Percentiles rank a stretch among this genome's conserved stretches.
These are phyloP conservation scores for Uropetala carovei DNA, from an alignment of 2,888 invertebrate species.

Conservation along the genomic window DNA sequence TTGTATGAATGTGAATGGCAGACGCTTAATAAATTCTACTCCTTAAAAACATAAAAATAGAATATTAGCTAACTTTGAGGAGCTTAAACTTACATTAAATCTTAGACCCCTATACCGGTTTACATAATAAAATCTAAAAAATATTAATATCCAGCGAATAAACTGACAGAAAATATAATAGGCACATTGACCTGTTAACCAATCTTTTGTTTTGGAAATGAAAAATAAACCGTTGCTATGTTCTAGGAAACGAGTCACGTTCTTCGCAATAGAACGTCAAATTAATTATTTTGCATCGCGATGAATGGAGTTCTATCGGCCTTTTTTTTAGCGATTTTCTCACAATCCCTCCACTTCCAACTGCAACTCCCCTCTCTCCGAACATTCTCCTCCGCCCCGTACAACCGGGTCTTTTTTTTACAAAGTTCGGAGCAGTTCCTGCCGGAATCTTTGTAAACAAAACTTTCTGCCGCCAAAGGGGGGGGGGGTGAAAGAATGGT, in stretches of 20 bases:
- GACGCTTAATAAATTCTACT: no score
- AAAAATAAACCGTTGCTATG: background rate
- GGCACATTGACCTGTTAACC: no score
- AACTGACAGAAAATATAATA: no score
- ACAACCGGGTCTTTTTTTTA: background rate
- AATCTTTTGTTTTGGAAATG: background rate
- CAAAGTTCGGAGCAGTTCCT: background rate
- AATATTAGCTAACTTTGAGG: no score
- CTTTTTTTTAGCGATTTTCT: background rate
- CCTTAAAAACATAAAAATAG: no score
- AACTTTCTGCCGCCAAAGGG: slow-evolving; percentile 8
- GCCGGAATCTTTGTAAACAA: slow-evolving; percentile 18
- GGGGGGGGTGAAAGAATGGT: background rate
- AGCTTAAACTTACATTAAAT: no score
- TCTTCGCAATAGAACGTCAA: background rate
- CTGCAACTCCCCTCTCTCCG: background rate
- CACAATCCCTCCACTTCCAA: background rate
- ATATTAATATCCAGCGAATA: no score
- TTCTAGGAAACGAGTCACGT: background rate
- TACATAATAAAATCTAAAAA: no score
- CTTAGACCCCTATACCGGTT: no score
- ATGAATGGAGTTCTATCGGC: background rate
- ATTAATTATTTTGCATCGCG: slow-evolving; percentile 14
- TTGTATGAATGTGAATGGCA: no score
- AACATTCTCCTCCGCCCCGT: background rate